These are phyloP conservation scores for Oscheius sp. DNA, from an alignment of 1,140 invertebrate genomes.

Conservation along the genomic window DNA sequence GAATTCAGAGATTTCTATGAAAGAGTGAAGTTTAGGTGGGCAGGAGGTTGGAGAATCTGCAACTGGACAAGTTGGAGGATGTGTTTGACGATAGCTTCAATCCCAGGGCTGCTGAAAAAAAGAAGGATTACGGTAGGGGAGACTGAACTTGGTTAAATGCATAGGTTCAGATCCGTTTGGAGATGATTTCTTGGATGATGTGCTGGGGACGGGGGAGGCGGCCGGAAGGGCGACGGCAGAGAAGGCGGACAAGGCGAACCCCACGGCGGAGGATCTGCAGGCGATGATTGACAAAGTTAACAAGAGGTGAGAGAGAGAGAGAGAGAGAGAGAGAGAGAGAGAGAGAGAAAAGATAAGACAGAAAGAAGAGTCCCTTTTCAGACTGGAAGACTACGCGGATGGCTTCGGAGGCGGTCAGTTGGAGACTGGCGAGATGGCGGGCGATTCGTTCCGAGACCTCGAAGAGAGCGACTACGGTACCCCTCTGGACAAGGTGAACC, in stretches of 20 bases:
- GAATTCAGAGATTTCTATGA: constrained; percentile 14
- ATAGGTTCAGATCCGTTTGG: constrained; percentile 29
- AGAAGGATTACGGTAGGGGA: constrained; percentile 2
- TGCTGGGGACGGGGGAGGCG: not conserved
- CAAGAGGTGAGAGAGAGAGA: not conserved
- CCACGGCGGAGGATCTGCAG: constrained; percentile 18
- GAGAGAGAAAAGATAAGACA: too few relatives aligned
- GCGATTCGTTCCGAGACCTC: constrained; percentile 1
- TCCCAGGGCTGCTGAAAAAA: constrained; percentile 44
- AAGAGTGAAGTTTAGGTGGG: constrained; percentile 20
- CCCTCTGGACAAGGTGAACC: constrained; percentile 17
- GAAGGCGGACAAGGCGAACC: not conserved
- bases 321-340: too few relatives aligned
- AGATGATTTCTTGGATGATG: constrained; percentile 24
- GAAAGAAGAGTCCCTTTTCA: not conserved
- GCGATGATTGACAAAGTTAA: constrained; percentile 30
- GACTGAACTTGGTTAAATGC: not conserved
- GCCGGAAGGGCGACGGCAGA: not conserved
- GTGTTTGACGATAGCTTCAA: constrained; percentile 56
- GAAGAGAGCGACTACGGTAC: constrained; percentile 27
- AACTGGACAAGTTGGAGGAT: constrained; percentile 36
- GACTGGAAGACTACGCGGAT: not conserved
- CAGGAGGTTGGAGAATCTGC: constrained; percentile 24
- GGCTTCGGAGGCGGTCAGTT: constrained; percentile 5
- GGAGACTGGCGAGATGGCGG: constrained; percentile 10